These are phyloP conservation scores for Polylopha cassiicola DNA, from an alignment of 2,888 invertebrate genomes.

Conservation along the genomic window DNA sequence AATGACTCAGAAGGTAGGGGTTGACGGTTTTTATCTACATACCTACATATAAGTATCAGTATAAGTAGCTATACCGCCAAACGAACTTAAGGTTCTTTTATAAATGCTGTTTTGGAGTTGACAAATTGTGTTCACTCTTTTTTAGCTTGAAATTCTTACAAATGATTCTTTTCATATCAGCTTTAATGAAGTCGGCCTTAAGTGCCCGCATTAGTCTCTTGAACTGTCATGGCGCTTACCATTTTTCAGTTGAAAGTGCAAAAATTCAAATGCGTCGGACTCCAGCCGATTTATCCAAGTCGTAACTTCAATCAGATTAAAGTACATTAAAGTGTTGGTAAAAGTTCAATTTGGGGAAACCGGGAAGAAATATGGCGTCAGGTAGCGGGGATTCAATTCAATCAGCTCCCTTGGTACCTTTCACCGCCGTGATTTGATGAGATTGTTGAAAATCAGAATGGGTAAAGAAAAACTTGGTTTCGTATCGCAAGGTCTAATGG, in stretches of 20 bases:
- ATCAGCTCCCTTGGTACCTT: conserved; percentile 69
- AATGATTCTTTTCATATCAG: conserved; percentile 16
- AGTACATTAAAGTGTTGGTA: conserved; percentile 72
- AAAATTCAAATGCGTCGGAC: conserved; percentile 20
- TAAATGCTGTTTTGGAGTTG: no score
- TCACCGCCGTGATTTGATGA: conserved; percentile 67
- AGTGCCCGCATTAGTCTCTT: conserved; percentile 18
- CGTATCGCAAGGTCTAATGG: conserved; percentile 50
- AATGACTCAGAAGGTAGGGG: no score
- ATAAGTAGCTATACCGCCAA: no score
- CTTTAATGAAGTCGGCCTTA: conserved; percentile 19
- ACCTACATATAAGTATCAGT: no score
- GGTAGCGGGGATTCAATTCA: conserved; percentile 70
- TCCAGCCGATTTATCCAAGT: conserved; percentile 59
- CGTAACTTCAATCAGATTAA: conserved; percentile 73
- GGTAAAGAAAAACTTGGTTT: conserved; percentile 47
- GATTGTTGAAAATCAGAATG: conserved; percentile 72
- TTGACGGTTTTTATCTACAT: no score
- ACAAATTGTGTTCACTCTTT: neutral
- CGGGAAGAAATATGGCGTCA: conserved; percentile 69
- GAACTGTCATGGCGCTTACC: conserved; percentile 1
- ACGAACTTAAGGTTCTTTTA: no score
- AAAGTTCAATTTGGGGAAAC: conserved; percentile 70
- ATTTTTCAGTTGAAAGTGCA: conserved; percentile 10
- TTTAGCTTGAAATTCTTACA: conserved; percentile 11